A percentile compares a stretch with the other conserved stretches of the same genome.
These are phyloP conservation scores for Tenualosa thibaudeaui DNA, from an alignment of 2,797 vertebrate species.

Conservation along the genomic window DNA sequence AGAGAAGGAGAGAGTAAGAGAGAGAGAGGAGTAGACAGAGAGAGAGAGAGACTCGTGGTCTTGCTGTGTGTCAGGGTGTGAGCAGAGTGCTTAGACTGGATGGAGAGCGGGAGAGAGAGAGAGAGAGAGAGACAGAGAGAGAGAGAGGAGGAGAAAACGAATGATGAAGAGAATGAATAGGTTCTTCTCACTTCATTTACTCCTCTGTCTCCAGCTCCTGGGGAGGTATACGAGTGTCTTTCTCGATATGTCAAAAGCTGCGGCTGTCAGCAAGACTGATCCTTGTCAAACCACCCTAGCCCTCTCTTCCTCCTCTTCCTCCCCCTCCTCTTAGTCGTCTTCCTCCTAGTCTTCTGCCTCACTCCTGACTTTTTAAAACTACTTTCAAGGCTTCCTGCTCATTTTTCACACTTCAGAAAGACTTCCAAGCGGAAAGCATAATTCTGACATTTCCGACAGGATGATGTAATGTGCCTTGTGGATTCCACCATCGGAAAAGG, in stretches of 20 bases:
- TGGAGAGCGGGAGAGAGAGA: constrained; percentile 16
- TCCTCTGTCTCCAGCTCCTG: constrained; percentile 57
- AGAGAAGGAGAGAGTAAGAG: neutral
- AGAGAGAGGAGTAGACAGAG: neutral
- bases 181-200: constrained; percentile 63
- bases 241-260: constrained; percentile 49
- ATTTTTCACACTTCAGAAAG: neutral
- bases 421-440: neutral
- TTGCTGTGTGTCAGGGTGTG: neutral
- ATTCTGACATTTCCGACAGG: neutral
- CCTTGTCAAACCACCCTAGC: constrained; percentile 29
- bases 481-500: neutral
- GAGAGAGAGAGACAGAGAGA: constrained; percentile 31
- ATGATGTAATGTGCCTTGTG: neutral
- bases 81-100: constrained; percentile 36
- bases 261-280: constrained; percentile 21
- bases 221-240: constrained; percentile 50
- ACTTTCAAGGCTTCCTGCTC: neutral
- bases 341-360: neutral
- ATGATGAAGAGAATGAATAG: constrained; percentile 53
- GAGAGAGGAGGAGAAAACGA: neutral
- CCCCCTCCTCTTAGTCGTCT: neutral
- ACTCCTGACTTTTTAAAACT: constrained; percentile 43
- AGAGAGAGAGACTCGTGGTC: neutral
- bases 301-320: neutral